Evolutionary conservation across 2,797 vertebrate species (phyloP), one percentile per base, ranked within the genome.

Genomic region (Serranus cabrilla): DNA sequence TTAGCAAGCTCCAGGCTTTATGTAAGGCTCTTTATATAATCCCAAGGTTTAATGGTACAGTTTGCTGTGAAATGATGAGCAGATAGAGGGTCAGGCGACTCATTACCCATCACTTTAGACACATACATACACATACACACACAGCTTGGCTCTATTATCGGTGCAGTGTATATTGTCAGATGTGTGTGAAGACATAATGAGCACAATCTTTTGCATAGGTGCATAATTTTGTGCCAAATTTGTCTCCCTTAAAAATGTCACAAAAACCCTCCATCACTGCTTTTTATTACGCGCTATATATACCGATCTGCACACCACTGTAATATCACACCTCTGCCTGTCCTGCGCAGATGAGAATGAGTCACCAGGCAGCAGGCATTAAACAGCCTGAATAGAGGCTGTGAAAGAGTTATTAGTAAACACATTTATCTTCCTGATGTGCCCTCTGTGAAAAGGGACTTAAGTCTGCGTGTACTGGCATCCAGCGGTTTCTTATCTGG

Each of bases 401-500:
- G 80, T 64, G 66, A 84, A 86, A 84, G 77, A 88, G 72, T 82
- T 90, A 90, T 91, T 89, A 89, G 92, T 87, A 89, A 92, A 91
- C 87, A 87, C 86, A 89, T 92, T 90, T 85, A 82, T 92, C 89
- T 88, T 81, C 60, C 54, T 66, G 78, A 80, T 80, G 81, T 70
- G 78, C 71, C 82, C 76, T 85, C 78, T 74, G 77, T 86, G 85
- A 81, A 75, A 84, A 70, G 82, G 65, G 78, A 84, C 76, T 91
- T 89, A 81, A 93, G 90, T 86, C 88, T 85, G 78, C 82, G 77
- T 88, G 86, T 80, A 57, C 59, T 84, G 73, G 82, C 89, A 93
- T 82, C 88, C 91, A 91, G 89, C 80, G 84, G 91, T 92, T 94
- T 91, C 93, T 96, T 96, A 96, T 95, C 93, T 92, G 89, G 82